A percentile compares a stretch with the other conserved stretches of the same genome.
These are phyloP conservation scores for Atractosteus spatula DNA, from an alignment of 2,113 vertebrate species.

Conservation along the genomic window DNA sequence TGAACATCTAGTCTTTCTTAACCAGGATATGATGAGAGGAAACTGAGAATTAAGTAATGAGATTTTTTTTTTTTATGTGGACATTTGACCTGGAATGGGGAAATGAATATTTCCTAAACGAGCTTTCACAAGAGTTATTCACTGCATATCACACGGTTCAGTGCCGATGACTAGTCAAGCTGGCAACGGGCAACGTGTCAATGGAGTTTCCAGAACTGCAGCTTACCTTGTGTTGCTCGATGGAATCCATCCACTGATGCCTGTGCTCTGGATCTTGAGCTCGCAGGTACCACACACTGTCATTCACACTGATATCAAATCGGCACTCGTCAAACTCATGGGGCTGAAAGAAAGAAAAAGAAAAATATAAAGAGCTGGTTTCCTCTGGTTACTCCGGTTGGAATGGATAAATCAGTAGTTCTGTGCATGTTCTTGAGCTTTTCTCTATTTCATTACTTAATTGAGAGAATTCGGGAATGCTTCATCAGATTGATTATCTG, in stretches of 20 bases:
- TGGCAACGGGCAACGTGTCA: too few species aligned
- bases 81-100: background rate
- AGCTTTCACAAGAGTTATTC: background rate
- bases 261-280: conserved; percentile 91
- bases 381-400: too few species aligned
- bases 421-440: background rate
- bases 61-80: background rate
- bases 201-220: background rate
- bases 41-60: too few species aligned
- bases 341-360: conserved; percentile 65
- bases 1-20: too few species aligned
- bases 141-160: too few species aligned
- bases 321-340: conserved; percentile 98
- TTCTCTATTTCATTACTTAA: too few species aligned
- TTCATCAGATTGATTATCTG: too few species aligned
- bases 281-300: conserved; percentile 95
- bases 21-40: too few species aligned
- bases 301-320: conserved; percentile 96
- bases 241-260: conserved; percentile 90
- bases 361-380: too few species aligned
- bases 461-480: too few species aligned
- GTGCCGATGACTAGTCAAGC: too few species aligned
- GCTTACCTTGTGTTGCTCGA: conserved; percentile 93
- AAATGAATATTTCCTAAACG: background rate
- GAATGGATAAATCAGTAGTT: background rate